These are phyloP conservation scores for Mirza zaza DNA, from an alignment of 2,113 vertebrate species.

Conservation along the genomic window DNA sequence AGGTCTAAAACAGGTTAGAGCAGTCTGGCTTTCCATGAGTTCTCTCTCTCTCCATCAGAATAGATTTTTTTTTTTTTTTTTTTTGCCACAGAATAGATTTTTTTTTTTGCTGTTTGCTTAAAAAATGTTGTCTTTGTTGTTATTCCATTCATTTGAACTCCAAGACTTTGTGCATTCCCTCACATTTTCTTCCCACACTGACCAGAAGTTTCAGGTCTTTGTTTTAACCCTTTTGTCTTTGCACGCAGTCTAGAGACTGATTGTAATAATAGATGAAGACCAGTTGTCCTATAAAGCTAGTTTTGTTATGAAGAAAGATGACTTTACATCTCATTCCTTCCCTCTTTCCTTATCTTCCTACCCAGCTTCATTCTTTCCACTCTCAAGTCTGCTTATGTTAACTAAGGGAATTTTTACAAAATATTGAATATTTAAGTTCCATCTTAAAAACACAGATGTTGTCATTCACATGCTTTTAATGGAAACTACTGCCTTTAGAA, in stretches of 20 bases:
- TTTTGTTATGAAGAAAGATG: neutral
- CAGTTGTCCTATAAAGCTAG: too few relatives aligned
- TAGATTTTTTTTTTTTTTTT: neutral
- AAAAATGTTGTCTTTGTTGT: neutral
- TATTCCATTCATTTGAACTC: neutral
- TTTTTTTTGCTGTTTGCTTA: neutral
- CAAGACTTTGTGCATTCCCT: neutral
- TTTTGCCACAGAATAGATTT: neutral
- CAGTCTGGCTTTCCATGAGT: neutral
- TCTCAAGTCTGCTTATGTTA: neutral
- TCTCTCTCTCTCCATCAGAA: neutral
- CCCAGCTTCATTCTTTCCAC: neutral
- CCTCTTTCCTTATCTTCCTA: neutral
- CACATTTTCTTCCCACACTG: fast-evolving
- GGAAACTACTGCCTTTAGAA: neutral
- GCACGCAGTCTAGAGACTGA: neutral
- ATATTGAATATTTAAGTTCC: neutral
- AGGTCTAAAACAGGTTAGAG: neutral
- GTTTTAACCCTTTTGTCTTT: neutral
- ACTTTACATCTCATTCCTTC: neutral
- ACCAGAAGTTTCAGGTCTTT: neutral
- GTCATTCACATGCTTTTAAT: neutral
- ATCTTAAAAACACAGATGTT: neutral
- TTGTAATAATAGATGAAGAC: neutral
- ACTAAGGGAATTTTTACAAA: neutral